phyloP scores from a whole-genome alignment of 2,888 invertebrate species.

The Chalcis sispes region DNA sequence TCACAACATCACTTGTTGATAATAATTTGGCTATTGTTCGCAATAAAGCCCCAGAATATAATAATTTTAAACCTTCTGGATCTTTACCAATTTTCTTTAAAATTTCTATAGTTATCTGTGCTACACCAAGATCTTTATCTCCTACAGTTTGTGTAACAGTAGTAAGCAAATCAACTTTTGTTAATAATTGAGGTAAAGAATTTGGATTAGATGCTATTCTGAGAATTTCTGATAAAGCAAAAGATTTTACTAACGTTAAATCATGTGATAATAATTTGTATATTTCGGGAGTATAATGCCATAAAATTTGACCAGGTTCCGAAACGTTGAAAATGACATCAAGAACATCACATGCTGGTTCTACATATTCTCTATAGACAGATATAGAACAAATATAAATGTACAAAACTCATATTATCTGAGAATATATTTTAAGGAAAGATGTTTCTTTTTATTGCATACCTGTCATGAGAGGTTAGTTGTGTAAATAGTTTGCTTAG shows the following conservation, averaged over 20 bases:
- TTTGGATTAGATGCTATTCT: constrained; percentile 57
- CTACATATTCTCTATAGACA: constrained; percentile 64
- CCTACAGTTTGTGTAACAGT: constrained; percentile 79
- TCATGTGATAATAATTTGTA: constrained; percentile 62
- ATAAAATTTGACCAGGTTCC: constrained; percentile 66
- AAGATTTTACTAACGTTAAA: constrained; percentile 61
- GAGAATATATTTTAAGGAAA: constrained; percentile 15
- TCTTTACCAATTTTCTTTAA: constrained; percentile 77
- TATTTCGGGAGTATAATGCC: constrained; percentile 65
- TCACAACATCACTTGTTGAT: constrained; percentile 79
- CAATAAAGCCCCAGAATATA: constrained; percentile 79
- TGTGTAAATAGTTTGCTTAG: constrained; percentile 63
- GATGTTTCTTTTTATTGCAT: constrained; percentile 22
- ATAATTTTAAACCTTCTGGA: constrained; percentile 75
- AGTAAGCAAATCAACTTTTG: constrained; percentile 78
- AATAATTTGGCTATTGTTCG: constrained; percentile 80
- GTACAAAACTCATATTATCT: neutral
- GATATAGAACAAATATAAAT: constrained; percentile 10
- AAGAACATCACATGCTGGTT: constrained; percentile 66
- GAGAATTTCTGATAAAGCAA: constrained; percentile 65
- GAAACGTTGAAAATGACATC: constrained; percentile 48
- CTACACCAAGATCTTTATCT: constrained; percentile 80
- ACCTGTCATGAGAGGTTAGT: constrained; percentile 70
- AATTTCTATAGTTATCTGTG: constrained; percentile 79
- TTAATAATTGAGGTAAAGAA: constrained; percentile 75